Percentiles rank a stretch among this genome's conserved stretches.
Conservation (phyloP, 2,888 invertebrate genomes). For the Eupelmus urozonus region DNA sequence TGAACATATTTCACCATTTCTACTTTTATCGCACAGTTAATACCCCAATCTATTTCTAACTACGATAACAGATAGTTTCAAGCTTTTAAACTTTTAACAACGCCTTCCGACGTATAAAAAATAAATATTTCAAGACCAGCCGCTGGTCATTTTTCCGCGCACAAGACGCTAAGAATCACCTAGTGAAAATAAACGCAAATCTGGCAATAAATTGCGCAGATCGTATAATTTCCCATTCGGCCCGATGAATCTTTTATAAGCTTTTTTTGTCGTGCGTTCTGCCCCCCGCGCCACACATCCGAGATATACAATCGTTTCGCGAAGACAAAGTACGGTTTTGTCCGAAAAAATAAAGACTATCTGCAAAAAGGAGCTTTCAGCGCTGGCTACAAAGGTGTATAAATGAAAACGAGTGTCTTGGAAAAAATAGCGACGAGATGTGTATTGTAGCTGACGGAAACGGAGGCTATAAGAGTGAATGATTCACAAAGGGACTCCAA, state of each 20-base stretch:
- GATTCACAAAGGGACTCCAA: constrained; percentile 57
- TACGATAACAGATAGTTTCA: no score
- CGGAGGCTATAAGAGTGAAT: constrained; percentile 60
- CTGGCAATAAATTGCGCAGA: constrained; percentile 24
- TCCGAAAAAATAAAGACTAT: constrained; percentile 33
- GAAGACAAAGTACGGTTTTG: constrained; percentile 30
- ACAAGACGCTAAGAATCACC: not conserved
- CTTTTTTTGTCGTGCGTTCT: constrained; percentile 28
- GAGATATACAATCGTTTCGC: constrained; percentile 33
- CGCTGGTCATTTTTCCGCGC: not conserved
- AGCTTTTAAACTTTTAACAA: not conserved
- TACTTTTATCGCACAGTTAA: no score
- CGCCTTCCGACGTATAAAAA: not conserved
- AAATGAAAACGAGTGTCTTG: constrained; percentile 2
- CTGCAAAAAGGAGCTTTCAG: no score
- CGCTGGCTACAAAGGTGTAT: no score
- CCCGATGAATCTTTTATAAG: constrained; percentile 49
- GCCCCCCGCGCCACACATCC: not conserved
- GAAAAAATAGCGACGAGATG: constrained; percentile 9
- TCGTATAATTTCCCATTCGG: constrained; percentile 30
- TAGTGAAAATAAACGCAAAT: constrained; percentile 42
- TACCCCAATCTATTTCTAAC: no score
- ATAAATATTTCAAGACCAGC: not conserved
- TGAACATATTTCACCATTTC: no score
- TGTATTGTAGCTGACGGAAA: constrained; percentile 58